Evolutionary conservation across 2,888 invertebrate species (phyloP), one percentile per base, ranked within the genome.

Genomic region (Agonopterix heracliana): DNA sequence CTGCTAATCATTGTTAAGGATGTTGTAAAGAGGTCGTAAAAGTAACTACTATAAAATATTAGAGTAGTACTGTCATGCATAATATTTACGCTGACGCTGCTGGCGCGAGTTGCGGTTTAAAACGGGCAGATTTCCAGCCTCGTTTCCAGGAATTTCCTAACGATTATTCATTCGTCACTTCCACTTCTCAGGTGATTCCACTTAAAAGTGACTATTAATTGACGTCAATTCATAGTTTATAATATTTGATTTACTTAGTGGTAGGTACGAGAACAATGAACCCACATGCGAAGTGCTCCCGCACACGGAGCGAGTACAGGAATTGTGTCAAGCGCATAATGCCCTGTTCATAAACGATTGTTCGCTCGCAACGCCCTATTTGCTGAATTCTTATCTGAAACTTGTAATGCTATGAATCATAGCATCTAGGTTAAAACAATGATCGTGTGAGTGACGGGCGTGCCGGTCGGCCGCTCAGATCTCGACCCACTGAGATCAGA

Each of bases 351-450:
- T 68, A 60, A 57, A 54, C 69, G 71, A 78, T 76, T 78, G 79
- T 78, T 78, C 69, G 73, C 68, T 68, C 69, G 81, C 77, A 81
- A 74, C 80, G 85, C 74, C 80, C 83, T 77, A 81, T 82, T 84
- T 81, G 74, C 71, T 77, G 77, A 76, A 78, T 75, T 81, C 80
- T 83, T 82, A 84, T 84, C 84, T 74, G 64, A 68, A 79, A 77
- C 71, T 75, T 75, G 75, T 74, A 74, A 71, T 64, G 63, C 59
- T 51, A 83, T 86, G 85, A 84, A 78, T 85, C 83, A 85, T 78
- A 60, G 69, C 67, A 73, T 76, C 78, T 75, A 69, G 72, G 68
- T 63, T 71, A 72, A 74, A 77, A 84, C 84, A 85, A 85, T 87
- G 75, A 73, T 64, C 63, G 67, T 68, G 64, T 75, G 81, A 84